Evolutionary conservation across 1,140 invertebrate genomes (phyloP), one percentile per base, ranked within the genome.

Genomic region (Ceratosolen solmsi): DNA sequence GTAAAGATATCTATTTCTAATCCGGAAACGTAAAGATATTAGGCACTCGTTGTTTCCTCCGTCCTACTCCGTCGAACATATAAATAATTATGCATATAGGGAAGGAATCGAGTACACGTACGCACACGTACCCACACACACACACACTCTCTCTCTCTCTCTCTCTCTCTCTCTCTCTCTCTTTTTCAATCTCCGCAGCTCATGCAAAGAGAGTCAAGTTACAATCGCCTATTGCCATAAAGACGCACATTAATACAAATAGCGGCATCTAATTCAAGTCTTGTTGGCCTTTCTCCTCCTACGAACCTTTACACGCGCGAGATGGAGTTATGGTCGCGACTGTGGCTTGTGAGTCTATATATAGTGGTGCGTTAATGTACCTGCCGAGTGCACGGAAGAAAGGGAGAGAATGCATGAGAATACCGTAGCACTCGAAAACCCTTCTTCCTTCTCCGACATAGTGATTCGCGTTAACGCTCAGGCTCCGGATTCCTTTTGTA

Each of bases 401-500:
- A 80, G 54, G 79, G 49, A 33, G 49, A 81, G 27, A 51, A 54
- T 25, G 17, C 25, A 25, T 71, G 27, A 1, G 25, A 15, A 22
- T 72, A 54, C 27, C 4, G 17, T 54, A n/a, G 30, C 49, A 73
- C 71, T 73, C 17, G 33, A 56, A 58, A 75, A 30, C 36, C 13
- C 58, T 76, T 63, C 25, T 20, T 38, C 73, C 54, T 30, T 75
- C 33, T 73, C 41, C 36, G 79, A 63, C 71, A 74, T 74, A 85
- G 80, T 82, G 85, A 85, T 86, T 86, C 85, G 70, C 77, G 83
- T 87, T 86, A 82, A 83, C 75, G 83, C 33, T 60, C 41, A 51
- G 82, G 82, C 83, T 85, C 84, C 77, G 83, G 84, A 87, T 85
- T 87, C 85, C 86, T 87, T 86, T 80, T 86, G 85, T 86, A 87